A percentile compares a stretch with the other conserved stretches of the same genome.
Evolutionary conservation across 2,113 vertebrate species (phyloP).

Genomic region (Centropristis striata): DNA sequence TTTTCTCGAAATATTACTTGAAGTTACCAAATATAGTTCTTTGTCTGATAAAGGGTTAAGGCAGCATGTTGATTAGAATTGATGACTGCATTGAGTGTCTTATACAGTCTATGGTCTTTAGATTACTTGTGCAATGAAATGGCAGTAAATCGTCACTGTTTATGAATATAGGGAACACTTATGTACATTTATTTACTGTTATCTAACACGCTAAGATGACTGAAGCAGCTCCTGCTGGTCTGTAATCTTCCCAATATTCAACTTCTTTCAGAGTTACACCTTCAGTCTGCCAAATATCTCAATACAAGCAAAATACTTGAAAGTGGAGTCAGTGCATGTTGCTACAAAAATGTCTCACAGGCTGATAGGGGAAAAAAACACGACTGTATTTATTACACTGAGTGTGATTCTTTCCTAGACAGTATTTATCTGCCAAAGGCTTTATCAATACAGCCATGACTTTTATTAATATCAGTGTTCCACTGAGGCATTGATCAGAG

Average conservation of each 20-base stretch:
- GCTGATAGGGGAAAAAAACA: constrained; percentile 7
- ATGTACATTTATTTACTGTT: no score
- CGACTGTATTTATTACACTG: constrained; percentile 27
- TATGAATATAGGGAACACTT: no score
- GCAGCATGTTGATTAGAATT: constrained; percentile 70
- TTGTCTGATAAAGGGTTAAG: no score
- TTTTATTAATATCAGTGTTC: constrained; percentile 75
- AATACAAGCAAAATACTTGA: constrained; percentile 5
- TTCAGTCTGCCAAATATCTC: constrained; percentile 4
- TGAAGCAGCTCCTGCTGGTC: not conserved
- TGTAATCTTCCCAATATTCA: constrained; percentile 10
- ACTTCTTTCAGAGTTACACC: constrained; percentile 9
- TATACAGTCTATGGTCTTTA: no score
- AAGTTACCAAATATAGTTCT: no score
- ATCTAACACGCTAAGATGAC: no score
- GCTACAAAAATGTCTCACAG: constrained; percentile 18
- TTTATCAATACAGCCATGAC: constrained; percentile 69
- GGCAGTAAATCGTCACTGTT: not conserved
- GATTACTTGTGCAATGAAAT: constrained; percentile 11
- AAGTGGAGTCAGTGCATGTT: constrained; percentile 6
- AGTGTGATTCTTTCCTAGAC: constrained; percentile 20
- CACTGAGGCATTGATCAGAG: constrained; percentile 68
- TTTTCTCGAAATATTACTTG: no score
- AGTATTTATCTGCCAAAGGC: constrained; percentile 56
- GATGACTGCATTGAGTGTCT: constrained; percentile 62